Base-by-base conservation (phyloP, 35 echinoderm and acorn worm genomes). In the Heliocidaris erythrogramma region DNA sequence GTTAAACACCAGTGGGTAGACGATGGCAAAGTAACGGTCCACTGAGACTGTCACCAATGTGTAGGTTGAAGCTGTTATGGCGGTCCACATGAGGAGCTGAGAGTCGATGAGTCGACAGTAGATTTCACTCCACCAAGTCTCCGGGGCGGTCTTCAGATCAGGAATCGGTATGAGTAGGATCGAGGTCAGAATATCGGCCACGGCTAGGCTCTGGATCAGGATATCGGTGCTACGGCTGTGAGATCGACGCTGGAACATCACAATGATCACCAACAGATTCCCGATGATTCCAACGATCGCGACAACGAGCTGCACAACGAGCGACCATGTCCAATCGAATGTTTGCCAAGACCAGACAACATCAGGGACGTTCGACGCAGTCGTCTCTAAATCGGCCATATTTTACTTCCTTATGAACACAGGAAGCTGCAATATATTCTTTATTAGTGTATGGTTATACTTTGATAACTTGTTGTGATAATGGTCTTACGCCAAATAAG, bases 271-370 rank as follows among this genome's bases (percentile, higher is more conserved):
- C 30, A 95, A 16, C 24, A 92, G 42, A 29, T 95, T 95, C 27
- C 95, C 95, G 4, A 95, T 35, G 60, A 93, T 92, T 18, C 95
- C 95, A 69, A 95, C 42, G 56, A 95, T 85, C 53, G 95, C 90
- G 48, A 86, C 47, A 21, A 93, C 24, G 9, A 93, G 52, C 47
- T 93, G 52, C 16, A 16, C 29, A 49, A 95, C 71, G 48, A 92
- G 30, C 35, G 56, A 95, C 90, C 90, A 92, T 21, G 32, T 9
- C 95, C 95, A 95, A 27, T 65, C 32, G 5, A 95, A 27, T 32
- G 49, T 91, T 18, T 93, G 31, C 95, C 95, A 95, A 16, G 59
- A 92, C 91, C 91, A 92, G 8, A 42, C 30, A 89, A 48, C 29
- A 48, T 42, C 13, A 89, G 32, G 87, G 24, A 48, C 87, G 10